Evolutionary conservation across 2,888 invertebrate genomes (phyloP).

Genomic region (Liopterus haemorrhoidalis): DNA sequence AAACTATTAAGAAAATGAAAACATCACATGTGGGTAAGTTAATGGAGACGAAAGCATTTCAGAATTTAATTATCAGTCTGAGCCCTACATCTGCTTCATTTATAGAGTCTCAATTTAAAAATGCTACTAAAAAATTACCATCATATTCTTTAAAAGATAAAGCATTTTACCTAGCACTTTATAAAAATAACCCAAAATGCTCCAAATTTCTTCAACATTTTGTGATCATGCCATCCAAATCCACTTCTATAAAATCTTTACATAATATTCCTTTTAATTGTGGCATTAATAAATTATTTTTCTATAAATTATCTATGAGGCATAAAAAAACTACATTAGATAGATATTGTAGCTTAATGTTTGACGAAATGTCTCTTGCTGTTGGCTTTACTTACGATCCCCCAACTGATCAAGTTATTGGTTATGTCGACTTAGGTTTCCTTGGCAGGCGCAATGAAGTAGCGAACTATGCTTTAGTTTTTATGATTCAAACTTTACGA

Average conservation of each 20-base stretch:
- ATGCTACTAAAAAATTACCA: constrained; percentile 6
- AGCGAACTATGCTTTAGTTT: constrained; percentile 31
- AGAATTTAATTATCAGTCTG: too few relatives aligned
- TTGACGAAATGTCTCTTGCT: constrained; percentile 10
- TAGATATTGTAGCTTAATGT: constrained; percentile 13
- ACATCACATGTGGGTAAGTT: too few relatives aligned
- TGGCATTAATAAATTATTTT: constrained; percentile 1
- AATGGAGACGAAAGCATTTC: too few relatives aligned
- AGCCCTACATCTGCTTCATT: too few relatives aligned
- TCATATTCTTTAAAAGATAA: constrained; percentile 2
- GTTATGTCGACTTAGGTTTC: constrained; percentile 27
- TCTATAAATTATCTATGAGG: background rate
- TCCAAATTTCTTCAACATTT: constrained; percentile 1
- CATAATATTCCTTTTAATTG: constrained; percentile 4
- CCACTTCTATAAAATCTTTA: background rate
- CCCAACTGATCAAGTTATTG: constrained; percentile 15
- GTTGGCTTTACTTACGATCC: background rate
- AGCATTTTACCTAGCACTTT: background rate
- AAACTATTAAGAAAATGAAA: background rate
- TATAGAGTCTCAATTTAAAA: background rate
- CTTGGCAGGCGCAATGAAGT: constrained; percentile 20
- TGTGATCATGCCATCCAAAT: background rate
- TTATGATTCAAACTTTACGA: constrained; percentile 28
- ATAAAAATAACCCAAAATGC: constrained; percentile 6
- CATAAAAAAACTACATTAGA: constrained; percentile 8